Base-by-base conservation (phyloP, 1,140 invertebrate genomes). In the Pectinophora gossypiella region DNA sequence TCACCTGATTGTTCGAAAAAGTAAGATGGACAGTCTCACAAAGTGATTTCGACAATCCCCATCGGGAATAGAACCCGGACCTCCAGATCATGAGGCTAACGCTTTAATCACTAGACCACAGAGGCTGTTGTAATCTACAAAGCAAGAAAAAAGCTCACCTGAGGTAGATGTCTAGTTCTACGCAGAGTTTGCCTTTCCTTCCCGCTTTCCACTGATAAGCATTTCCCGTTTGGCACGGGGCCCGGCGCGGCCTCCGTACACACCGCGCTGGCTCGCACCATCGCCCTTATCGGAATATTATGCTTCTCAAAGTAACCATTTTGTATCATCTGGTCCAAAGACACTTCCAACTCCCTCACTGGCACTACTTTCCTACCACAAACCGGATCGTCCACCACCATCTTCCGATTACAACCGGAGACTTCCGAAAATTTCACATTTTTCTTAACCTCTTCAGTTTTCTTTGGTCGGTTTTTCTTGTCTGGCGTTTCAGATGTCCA, bases 401-500 rank as follows among this genome's bases (percentile, higher is more conserved):
- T 87, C 40, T 88, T 89, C 13, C 81, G 52, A 38, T 79, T 76
- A 16, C 81, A 85, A 12, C 85, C 85, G 1, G 85, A 88, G 1
- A 89, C 87, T 77, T 89, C 87, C 0, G 86, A 88, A 59, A 89
- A 89, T 52, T 86, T 89, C 0, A 89, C 87, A 23, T 80, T 88
- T 56, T 89, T 88, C 43, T 89, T 89, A 0, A 59, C 56, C 47
- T 85, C 84, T 15, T 82, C 81, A 19, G 61, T 20, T 18, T 66
- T 72, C 51, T 74, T 83, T 19, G 68, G 61, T 54, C 61, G 64
- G 7, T 64, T 50, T 12, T 60, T 67, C 16, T 76, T 70, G 15
- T 79, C 74, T 0, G 59, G 58, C 38, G 85, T 59, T 42, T 86
- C 80, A 0, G 83, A 80, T 1, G 83, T 86, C 83, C 83, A 86